Conservation (phyloP, 2,113 vertebrate species). For the Leuciscus idus region DNA sequence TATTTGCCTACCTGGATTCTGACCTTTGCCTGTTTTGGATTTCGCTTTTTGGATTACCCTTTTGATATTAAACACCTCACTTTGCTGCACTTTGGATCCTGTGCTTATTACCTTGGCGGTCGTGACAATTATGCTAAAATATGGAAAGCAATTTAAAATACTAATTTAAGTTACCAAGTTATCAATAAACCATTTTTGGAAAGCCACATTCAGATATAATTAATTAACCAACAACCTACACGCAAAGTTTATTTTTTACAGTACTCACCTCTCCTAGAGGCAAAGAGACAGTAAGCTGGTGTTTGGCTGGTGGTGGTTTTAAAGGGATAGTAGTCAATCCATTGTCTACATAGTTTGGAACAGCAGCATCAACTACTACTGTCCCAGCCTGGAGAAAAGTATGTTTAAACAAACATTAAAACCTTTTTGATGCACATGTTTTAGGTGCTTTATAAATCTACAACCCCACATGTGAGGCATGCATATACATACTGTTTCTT, state of each 20-base stretch:
- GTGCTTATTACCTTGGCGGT: too few relatives aligned
- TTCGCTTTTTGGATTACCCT: too few relatives aligned
- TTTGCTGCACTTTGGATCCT: too few relatives aligned
- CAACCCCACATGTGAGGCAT: background rate
- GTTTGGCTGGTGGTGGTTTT: slow-evolving; percentile 68
- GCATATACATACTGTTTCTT: background rate
- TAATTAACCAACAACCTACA: background rate
- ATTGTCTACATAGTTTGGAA: slow-evolving; percentile 39
- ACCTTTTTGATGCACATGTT: background rate
- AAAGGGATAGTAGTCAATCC: slow-evolving; percentile 67
- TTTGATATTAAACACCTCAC: too few relatives aligned
- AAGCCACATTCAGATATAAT: background rate
- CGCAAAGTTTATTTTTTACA: background rate
- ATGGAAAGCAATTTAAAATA: background rate
- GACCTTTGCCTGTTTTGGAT: too few relatives aligned
- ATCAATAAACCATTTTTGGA: background rate
- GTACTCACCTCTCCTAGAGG: slow-evolving; percentile 68
- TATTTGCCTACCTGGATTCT: too few relatives aligned
- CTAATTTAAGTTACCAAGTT: background rate
- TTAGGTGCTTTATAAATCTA: slow-evolving; percentile 4
- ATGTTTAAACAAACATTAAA: background rate
- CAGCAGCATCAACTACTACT: background rate
- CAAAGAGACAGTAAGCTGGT: slow-evolving; percentile 71
- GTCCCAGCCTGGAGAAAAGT: background rate
- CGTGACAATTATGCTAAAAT: background rate